phyloP scores from a whole-genome alignment of 2,113 vertebrate genomes.

The Datnioides undecimradiatus region DNA sequence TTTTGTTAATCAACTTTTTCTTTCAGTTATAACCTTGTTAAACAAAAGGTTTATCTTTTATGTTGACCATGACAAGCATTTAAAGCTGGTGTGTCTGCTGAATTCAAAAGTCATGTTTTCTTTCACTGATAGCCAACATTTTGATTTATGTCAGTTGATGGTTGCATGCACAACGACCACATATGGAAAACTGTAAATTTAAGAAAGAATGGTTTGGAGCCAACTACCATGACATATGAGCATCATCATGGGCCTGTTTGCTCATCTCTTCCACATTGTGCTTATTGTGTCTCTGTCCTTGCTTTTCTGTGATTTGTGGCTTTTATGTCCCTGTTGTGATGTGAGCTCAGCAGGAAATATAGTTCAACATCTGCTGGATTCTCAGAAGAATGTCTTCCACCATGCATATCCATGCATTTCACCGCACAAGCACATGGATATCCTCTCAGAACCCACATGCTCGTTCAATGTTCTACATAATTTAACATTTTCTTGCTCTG shows the following conservation, averaged over 20 bases:
- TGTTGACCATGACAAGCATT: not conserved
- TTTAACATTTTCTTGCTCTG: slow-evolving; percentile 52
- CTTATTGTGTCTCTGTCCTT: slow-evolving; percentile 10
- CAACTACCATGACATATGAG: not conserved
- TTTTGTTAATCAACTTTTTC: no score
- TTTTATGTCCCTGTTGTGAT: slow-evolving; percentile 32
- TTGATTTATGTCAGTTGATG: not conserved
- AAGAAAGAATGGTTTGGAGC: not conserved
- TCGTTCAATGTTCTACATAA: slow-evolving; percentile 61
- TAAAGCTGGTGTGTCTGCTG: no score
- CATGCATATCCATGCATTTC: slow-evolving; percentile 21
- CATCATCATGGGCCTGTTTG: not conserved
- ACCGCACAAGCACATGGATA: slow-evolving; percentile 23
- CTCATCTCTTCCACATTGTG: not conserved
- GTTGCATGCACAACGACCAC: not conserved
- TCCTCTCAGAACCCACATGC: slow-evolving; percentile 24
- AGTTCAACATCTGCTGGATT: slow-evolving; percentile 56
- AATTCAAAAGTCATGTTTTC: not conserved
- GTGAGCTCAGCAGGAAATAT: slow-evolving; percentile 37
- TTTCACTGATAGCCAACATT: not conserved
- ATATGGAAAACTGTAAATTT: not conserved
- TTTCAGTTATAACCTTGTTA: not conserved
- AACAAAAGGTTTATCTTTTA: not conserved
- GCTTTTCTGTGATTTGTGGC: slow-evolving; percentile 17
- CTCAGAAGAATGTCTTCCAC: slow-evolving; percentile 10